Evolutionary conservation across 2,797 vertebrate genomes (phyloP).

Genomic region (Eulemur albifrons): DNA sequence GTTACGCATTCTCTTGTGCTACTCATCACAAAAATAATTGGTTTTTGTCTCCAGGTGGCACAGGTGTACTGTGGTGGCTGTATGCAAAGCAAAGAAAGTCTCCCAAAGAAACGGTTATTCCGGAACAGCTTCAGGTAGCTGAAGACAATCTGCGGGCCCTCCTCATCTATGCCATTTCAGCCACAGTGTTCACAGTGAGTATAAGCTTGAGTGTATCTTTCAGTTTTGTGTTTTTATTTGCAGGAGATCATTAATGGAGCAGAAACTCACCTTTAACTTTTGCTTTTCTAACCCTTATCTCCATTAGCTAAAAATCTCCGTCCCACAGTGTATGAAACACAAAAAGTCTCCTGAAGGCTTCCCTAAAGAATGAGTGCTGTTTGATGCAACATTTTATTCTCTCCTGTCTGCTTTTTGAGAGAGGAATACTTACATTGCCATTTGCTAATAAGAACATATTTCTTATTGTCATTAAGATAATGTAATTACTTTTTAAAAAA

Average conservation of each 20-base stretch:
- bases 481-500: neutral
- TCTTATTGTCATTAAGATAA: neutral
- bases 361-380: neutral
- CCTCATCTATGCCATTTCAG: constrained; percentile 94
- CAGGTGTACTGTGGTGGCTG: constrained; percentile 96
- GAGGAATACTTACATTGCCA: constrained; percentile 16
- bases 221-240: neutral
- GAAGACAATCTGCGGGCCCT: constrained; percentile 92
- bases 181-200: constrained; percentile 95
- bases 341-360: neutral
- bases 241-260: neutral
- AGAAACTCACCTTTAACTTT: neutral
- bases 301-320: neutral
- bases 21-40: neutral
- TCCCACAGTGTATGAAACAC: neutral
- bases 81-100: constrained; percentile 93
- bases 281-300: neutral
- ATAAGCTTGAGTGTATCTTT: neutral
- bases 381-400: neutral
- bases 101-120: constrained; percentile 83
- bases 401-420: neutral
- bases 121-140: constrained; percentile 86
- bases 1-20: neutral
- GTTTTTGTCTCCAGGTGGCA: constrained; percentile 88
- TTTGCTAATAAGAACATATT: constrained; percentile 35